Evolutionary conservation across 2,113 vertebrate genomes (phyloP), one percentile per base, ranked within the genome.

Genomic region (Ellobius talpinus): DNA sequence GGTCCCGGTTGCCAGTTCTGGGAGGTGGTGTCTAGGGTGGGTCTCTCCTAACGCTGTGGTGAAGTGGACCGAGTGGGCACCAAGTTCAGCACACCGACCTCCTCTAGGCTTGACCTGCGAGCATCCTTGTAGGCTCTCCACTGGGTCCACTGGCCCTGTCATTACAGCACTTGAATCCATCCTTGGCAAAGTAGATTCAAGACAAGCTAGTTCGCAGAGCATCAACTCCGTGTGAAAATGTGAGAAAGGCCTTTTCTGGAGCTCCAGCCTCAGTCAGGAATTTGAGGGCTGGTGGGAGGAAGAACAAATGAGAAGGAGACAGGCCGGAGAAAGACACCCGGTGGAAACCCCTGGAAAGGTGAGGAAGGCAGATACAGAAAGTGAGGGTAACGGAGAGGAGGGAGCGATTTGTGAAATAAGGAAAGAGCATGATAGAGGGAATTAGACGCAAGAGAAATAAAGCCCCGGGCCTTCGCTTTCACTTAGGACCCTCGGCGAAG

Each of bases 271-370:
- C 66, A 16, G 14, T 10, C 1, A 23, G 29, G 9, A 58, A 61
- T 8, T 52, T 26, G 31, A 14, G 47, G 61, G 45, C 9, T 39
- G 10, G 0, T 10, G 31, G 5, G 3, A 94, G 26, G 19, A 4
- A 29, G n/a, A 21, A 7, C 5, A 11, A 24, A 19, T 24, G 16
- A 77, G 52, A 55, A 55, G 17, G 2, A 58, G 45, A 10, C 17
- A 87, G 68, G 26, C 13, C 7, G 8, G 45, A 76, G 12, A 39
- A 45, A n/a, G 13, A 29, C 0, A 3, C 3, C 12, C 58, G 21
- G 58, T 2, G 12, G 4, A 8, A 36, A 26, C 31, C 0, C 0
- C 0, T 39, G 4, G 29, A 14, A 52, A 61, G 1, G 5, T 0
- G 3, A 11, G 50, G 3, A 7, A 5, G 1, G 50, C 26, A 29